Percentiles rank a stretch among this genome's conserved stretches.
phyloP scores from a whole-genome alignment of 2,888 invertebrate species.

The Heliconius aoede region DNA sequence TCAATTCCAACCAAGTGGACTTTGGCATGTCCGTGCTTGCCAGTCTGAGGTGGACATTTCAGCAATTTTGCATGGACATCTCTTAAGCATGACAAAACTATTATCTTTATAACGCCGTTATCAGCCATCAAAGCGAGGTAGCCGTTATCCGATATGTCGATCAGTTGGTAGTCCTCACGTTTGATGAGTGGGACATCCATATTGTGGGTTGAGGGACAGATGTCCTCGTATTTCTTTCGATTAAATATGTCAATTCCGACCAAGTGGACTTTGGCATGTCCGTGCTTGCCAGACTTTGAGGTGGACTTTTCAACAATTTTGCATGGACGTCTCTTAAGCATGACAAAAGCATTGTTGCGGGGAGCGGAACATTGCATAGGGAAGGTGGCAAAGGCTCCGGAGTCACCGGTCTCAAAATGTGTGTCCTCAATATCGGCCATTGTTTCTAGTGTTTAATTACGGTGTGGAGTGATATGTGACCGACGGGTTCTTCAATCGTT shows the following conservation, averaged over 20 bases:
- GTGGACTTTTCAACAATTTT: conserved; percentile 99
- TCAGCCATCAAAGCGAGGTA: too few species aligned
- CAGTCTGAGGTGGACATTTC: conserved; percentile 99
- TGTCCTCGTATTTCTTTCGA: too few species aligned
- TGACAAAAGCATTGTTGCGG: conserved; percentile 99
- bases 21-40: conserved; percentile 99
- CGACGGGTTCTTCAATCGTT: too few species aligned
- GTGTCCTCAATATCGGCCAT: conserved; percentile 97
- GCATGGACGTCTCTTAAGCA: conserved; percentile 98
- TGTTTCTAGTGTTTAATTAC: conserved; percentile 68
- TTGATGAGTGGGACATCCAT: too few species aligned
- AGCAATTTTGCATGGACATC: conserved; percentile 99
- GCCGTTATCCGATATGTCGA: too few species aligned
- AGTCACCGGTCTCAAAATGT: conserved; percentile 96
- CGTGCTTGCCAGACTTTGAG: conserved; percentile 99
- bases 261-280: conserved; percentile 99
- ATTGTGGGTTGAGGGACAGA: too few species aligned
- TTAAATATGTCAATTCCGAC: conserved; percentile 97
- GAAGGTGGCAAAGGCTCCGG: conserved; percentile 97
- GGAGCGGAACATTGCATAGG: conserved; percentile 99
- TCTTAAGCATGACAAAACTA: conserved; percentile 98
- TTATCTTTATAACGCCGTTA: too few species aligned
- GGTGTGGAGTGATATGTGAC: conserved; percentile 79
- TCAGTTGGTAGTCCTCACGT: too few species aligned
- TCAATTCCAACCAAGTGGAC: conserved; percentile 98